Evolutionary conservation across 2,888 invertebrate species (phyloP), one percentile per base, ranked within the genome.

Genomic region (Drosophila antonietae): DNA sequence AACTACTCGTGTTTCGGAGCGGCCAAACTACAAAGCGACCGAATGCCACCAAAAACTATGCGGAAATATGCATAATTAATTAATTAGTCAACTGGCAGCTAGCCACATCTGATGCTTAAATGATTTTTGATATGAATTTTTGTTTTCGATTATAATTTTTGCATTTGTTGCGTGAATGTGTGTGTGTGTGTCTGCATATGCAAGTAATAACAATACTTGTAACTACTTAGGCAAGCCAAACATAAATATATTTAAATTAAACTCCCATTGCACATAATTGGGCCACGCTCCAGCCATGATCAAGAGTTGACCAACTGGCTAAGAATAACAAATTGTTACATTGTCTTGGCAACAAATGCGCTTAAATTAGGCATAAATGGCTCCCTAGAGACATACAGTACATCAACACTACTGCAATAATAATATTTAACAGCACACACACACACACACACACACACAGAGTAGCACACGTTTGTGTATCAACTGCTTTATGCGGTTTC

Each of bases 31-130:
- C 86, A 84, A 84, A 84, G 88, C 64, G 53, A 46, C 65, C 68
- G 51, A 66, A 49, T 66, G 63, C 73, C 73, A 81, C 58, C 68
- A 65, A 69, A 70, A 70, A 61, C 78, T 71, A 79, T 77, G 87
- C 81, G 83, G 81, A 88, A 85, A 88, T 75, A 79, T 81, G 78
- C 76, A 85, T 85, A 88, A 85, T 85, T 86, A 80, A 88, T 86
- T 83, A 88, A 86, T 85, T 83, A 86, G 80, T 66, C 71, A 77
- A 69, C 57, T 53, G 59, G 41, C 67, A 72, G 23, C 23, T 4
- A 23, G 49, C 23, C 35, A n/a, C 63, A 44, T 39, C 35, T 31
- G 44, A 18, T 44, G 53, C 41, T 41, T 55, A 66, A 41, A 63
- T 62, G 9, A 57, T 60, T 66, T 51, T 76, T 63, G 61, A 70